Base-by-base conservation (phyloP, 1,140 invertebrate species). In the Prorops nasuta region DNA sequence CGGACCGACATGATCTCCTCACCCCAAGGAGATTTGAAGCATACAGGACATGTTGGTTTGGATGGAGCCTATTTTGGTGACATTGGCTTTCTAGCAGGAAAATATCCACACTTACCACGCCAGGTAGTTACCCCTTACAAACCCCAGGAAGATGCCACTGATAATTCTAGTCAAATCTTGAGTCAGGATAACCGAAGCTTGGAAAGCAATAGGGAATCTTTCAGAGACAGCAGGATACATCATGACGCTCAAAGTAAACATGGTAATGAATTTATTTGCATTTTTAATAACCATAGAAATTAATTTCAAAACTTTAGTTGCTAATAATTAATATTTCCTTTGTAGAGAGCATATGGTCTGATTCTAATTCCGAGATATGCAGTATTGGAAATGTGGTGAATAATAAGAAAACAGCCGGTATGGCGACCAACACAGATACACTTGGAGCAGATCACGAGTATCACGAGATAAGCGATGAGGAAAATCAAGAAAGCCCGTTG, bases 21-120 rank as follows among this genome's bases (percentile, higher is more conserved):
- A 21, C 96, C 97, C 0, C 93, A 98, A 72, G 95, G 94, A 24
- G 96, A 98, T 76, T 84, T 98, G 0, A 94, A 96, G 67, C 96
- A 98, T 69, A 98, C 94, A 0, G 92, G 75, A 1, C 96, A 99
- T 72, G 92, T 98, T 3, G 96, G 97, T 2, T 81, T 96, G 10
- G 96, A 98, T 74, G 96, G 96, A 3, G 91, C 92, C 44, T 94
- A 94, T 67, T 98, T 98, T 72, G 96, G 96, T 0, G 94, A 98
- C 74, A 86, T 98, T 41, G 88, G 91, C 36, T 94, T 94, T 65
- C 77, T 95, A 16, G 84, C 83, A 18, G 84, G 85, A 20, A 86
- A 89, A 78, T 90, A 90, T 69, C 84, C 87, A 49, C 86, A 86
- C 57, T 76, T 92, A 44, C 91, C 92, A 16, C 84, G 89, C 16